Conservation (phyloP, 2,113 vertebrate species). For the Tachycineta bicolor region DNA sequence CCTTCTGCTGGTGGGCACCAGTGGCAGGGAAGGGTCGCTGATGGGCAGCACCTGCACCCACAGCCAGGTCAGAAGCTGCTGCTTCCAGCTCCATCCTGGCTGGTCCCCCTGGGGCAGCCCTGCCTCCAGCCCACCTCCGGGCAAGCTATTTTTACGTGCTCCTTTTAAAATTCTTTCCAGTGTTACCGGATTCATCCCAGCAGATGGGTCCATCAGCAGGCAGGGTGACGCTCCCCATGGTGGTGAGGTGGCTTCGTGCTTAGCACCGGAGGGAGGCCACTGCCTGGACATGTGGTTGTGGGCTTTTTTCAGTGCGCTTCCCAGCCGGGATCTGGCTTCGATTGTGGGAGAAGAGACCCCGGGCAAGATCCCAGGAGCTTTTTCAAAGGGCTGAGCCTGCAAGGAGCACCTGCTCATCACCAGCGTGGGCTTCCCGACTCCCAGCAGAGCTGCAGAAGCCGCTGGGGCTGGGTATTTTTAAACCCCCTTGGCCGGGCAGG, state of each 20-base stretch:
- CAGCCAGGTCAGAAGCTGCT: not conserved
- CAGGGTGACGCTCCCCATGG: not conserved
- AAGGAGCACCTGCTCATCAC: not conserved
- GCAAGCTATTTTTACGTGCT: not conserved
- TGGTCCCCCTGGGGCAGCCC: accelerated
- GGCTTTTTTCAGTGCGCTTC: not conserved
- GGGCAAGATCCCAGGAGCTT: not conserved
- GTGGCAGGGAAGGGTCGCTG: accelerated
- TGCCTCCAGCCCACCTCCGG: not conserved
- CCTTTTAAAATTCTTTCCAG: not conserved
- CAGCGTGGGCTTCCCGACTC: not conserved
- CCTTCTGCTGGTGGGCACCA: accelerated
- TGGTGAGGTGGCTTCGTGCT: not conserved
- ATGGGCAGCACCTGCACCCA: not conserved
- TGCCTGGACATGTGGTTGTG: not conserved
- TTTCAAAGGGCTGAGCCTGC: not conserved
- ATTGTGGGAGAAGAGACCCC: not conserved
- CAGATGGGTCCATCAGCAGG: not conserved
- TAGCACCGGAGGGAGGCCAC: not conserved
- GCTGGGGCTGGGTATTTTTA: constrained; percentile 21
- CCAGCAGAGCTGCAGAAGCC: not conserved
- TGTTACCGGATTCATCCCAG: not conserved
- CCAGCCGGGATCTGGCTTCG: not conserved
- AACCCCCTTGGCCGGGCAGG: not conserved
- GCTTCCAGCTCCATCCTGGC: not conserved